Base-by-base conservation (phyloP, 2,888 invertebrate species). In the Parnassius mnemosyne region DNA sequence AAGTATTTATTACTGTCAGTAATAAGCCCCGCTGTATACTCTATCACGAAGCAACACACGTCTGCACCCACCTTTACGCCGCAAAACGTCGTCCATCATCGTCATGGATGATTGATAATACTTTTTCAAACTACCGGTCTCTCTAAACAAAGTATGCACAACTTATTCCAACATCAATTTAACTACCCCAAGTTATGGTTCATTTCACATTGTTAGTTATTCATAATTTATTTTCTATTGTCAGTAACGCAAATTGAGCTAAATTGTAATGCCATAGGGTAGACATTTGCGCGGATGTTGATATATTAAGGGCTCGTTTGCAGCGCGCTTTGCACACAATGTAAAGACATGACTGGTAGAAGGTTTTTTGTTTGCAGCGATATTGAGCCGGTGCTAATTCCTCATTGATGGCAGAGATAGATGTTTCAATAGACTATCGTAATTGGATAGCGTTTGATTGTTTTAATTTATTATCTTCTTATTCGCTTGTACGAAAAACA, bases 71-170 rank as follows among this genome's bases (percentile, higher is more conserved):
- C 72, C 72, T 73, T 72, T 67, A 68, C 68, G 67, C 71, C 69
- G 69, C 69, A 60, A 55, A 66, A 64, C 57, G 67, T 74, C 74
- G 71, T 88, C 77, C 76, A 84, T 88, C 87, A 87, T 85, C 81
- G 83, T 86, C 86, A 80, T 74, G 74, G 75, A 87, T 88, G 88
- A 88, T 88, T 87, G 87, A 88, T 88, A 85, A 78, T 78, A 83
- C 83, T 87, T 87, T 87, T 86, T 86, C 83, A 79, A 78, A 74
- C 73, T 67, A 68, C 74, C 70, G 71, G 70, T 70, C 77, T 68
- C 65, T 67, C 68, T 75, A 73, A 77, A 76, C 73, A 71, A 74
- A 67, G 62, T 53, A 11, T 10, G 1, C 41, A 13, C 42, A 59
- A 53, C 41, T 49, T 56, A 63, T 47, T 51, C 56, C 3, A 70